A percentile compares a stretch with the other conserved stretches of the same genome.
phyloP scores from a whole-genome alignment of 2,113 vertebrate species.

The Dunckerocampus dactyliophorus region DNA sequence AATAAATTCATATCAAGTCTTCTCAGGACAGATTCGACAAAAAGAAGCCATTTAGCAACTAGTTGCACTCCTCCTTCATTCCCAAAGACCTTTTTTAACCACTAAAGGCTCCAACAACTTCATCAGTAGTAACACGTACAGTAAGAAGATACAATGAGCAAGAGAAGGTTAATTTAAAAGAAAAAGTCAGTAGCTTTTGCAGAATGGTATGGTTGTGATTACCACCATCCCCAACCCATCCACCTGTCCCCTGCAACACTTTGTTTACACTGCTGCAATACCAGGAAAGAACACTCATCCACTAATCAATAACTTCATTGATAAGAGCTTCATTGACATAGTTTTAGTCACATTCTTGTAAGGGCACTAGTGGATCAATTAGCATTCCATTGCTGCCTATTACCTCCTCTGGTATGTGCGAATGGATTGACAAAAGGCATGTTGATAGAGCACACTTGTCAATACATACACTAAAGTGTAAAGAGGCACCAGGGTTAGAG shows the following conservation, averaged over 20 bases:
- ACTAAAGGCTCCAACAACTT: slow-evolving; percentile 34
- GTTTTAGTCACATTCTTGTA: slow-evolving; percentile 31
- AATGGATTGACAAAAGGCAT: slow-evolving; percentile 29
- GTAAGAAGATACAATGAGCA: slow-evolving; percentile 22
- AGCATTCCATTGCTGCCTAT: slow-evolving; percentile 26
- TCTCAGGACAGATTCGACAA: slow-evolving; percentile 76
- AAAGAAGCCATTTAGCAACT: slow-evolving; percentile 50
- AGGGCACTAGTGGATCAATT: slow-evolving; percentile 32
- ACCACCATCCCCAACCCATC: neutral
- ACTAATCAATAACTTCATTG: slow-evolving; percentile 17
- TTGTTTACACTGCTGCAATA: slow-evolving; percentile 13
- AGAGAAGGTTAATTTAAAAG: slow-evolving; percentile 27
- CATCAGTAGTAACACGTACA: slow-evolving; percentile 63
- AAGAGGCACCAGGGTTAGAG: slow-evolving; percentile 59
- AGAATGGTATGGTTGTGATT: slow-evolving; percentile 22
- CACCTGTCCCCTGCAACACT: slow-evolving; percentile 7
- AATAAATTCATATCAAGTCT: slow-evolving; percentile 81
- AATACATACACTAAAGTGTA: slow-evolving; percentile 40
- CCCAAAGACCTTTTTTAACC: slow-evolving; percentile 6
- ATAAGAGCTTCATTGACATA: slow-evolving; percentile 26
- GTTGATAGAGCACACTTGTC: slow-evolving; percentile 11
- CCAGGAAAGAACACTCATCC: slow-evolving; percentile 41
- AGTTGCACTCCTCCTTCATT: slow-evolving; percentile 16
- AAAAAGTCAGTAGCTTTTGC: slow-evolving; percentile 38
- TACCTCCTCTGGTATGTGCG: slow-evolving; percentile 40